phyloP scores from a whole-genome alignment of 2,113 vertebrate genomes.

The Pachyramphus minor region DNA sequence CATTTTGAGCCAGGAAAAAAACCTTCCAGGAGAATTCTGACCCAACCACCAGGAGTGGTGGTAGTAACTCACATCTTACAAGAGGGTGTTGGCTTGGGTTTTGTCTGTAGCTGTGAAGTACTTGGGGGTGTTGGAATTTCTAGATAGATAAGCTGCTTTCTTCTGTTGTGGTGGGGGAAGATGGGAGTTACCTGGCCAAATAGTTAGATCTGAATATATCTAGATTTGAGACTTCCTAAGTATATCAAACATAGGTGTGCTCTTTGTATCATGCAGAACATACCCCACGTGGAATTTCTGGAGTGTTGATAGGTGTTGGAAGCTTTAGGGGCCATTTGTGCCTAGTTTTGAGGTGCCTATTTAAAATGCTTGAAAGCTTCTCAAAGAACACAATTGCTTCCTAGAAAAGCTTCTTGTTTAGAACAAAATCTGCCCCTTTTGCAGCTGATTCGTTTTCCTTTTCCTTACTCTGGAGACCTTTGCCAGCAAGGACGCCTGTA shows the following conservation, averaged over 20 bases:
- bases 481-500: background rate
- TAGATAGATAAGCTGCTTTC: slow-evolving; percentile 49
- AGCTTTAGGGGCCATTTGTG: slow-evolving; percentile 42
- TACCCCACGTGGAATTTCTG: slow-evolving; percentile 37
- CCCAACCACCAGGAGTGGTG: background rate
- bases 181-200: slow-evolving; percentile 48
- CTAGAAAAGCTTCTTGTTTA: slow-evolving; percentile 6
- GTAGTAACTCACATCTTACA: background rate
- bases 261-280: slow-evolving; percentile 58
- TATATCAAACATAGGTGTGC: slow-evolving; percentile 47
- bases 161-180: slow-evolving; percentile 34
- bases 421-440: background rate
- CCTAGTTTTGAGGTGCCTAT: slow-evolving; percentile 63
- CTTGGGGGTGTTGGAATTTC: slow-evolving; percentile 19
- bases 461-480: slow-evolving; percentile 9
- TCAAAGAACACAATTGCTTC: slow-evolving; percentile 29
- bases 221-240: slow-evolving; percentile 53
- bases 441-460: background rate
- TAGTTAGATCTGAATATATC: slow-evolving; percentile 48
- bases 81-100: slow-evolving; percentile 8
- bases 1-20: background rate
- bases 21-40: background rate
- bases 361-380: slow-evolving; percentile 61
- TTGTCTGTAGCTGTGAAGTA: slow-evolving; percentile 29
- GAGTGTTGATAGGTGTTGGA: slow-evolving; percentile 24